Evolutionary conservation across 1,140 invertebrate genomes (phyloP).

Genomic region (Vollenhovia emeryi): DNA sequence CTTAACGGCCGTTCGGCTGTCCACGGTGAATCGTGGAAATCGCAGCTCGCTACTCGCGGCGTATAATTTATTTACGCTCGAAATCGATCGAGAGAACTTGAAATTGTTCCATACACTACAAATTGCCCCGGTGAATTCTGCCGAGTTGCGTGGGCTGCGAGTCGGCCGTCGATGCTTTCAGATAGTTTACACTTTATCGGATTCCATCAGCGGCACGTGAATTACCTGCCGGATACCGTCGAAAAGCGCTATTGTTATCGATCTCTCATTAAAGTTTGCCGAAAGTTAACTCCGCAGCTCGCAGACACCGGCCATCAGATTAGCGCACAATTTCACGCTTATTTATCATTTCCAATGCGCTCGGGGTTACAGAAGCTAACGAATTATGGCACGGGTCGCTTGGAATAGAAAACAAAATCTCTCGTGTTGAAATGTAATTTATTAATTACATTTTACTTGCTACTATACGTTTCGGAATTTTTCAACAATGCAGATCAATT

Average conservation of each 20-base stretch:
- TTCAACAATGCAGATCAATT: background rate
- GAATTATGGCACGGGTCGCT: background rate
- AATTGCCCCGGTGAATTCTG: background rate
- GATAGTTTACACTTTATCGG: slow-evolving; percentile 41
- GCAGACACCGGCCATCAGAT: background rate
- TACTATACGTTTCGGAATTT: background rate
- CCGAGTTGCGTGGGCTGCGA: background rate
- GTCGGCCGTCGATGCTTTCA: background rate
- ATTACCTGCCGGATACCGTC: slow-evolving; percentile 1
- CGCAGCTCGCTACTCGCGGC: background rate
- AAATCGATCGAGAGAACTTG: slow-evolving; percentile 11
- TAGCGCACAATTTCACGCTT: background rate
- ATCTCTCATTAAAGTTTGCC: slow-evolving; percentile 18
- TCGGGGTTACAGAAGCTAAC: background rate
- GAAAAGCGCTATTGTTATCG: slow-evolving; percentile 26
- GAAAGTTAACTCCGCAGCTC: background rate
- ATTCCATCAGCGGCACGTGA: slow-evolving; percentile 1
- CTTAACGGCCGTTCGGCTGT: slow-evolving; percentile 51
- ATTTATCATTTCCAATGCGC: background rate
- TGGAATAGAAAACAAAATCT: background rate
- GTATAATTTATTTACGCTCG: slow-evolving; percentile 39
- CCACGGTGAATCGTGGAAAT: slow-evolving; percentile 34
- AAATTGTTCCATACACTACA: slow-evolving; percentile 22
- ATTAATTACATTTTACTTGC: background rate
- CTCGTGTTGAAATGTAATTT: background rate